Evolutionary conservation across 2,797 vertebrate species (phyloP), one percentile per base, ranked within the genome.

Genomic region (Pitangus sulphuratus): DNA sequence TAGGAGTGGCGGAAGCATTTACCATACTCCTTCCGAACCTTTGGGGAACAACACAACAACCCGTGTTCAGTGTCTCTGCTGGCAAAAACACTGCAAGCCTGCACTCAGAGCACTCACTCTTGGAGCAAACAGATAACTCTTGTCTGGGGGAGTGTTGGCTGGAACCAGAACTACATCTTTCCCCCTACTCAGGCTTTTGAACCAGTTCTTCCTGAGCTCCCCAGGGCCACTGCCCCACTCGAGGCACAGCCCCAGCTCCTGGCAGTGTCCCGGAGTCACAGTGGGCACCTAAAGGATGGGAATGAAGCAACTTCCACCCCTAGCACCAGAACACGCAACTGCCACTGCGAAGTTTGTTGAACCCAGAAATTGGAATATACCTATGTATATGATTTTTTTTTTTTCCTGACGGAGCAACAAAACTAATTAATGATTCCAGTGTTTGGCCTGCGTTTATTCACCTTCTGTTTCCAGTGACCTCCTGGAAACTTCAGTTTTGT

Each of bases 11-110:
- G 98, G 98, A 99, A 99, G 97, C 99, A 99, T 97, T 99, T 99
- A 96, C 98, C 99, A 82, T 99, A 99, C 91, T 99, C 99, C 97
- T 99, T 99, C 81, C 99, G 99, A 85, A 99, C 99, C 99, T 99
- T 94, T 1, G 6, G 19, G n/a, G 0, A 2, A 42, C 82, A 71
- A 28, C 2, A 42, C 35, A 64, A 7, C 2, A 75, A 64, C 28
- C 7, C 44, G 15, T 6, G 12, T 66, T 21, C 76, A 56, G 65
- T 17, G 66, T 42, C 21, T 2, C 21, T 2, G 2, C 12, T 65
- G 42, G 58, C 51, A 93, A 75, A 93, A 90, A 4, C 53, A 79
- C 56, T 2, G 28, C n/a, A 87, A 62, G 31, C 35, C 58, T 18
- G 58, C 65, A 90, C 39, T 77, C 53, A 62, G 85, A 76, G 13